Percentiles rank a stretch among this genome's conserved stretches.
Evolutionary conservation across 2,113 vertebrate genomes (phyloP).

Genomic region (Clupea harengus): DNA sequence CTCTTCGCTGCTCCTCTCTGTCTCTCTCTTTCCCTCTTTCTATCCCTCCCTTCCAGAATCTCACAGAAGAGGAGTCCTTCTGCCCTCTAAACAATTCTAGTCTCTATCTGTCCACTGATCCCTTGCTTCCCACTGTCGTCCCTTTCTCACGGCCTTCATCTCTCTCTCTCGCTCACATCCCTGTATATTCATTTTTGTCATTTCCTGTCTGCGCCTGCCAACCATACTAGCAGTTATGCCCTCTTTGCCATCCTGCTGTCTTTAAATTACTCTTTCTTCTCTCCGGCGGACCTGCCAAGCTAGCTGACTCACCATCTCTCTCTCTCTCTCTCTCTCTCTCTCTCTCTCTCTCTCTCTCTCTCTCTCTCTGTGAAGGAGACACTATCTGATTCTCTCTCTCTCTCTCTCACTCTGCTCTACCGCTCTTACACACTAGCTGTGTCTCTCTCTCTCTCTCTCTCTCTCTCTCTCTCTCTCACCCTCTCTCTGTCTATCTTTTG

Average conservation of each 20-base stretch:
- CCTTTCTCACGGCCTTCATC: neutral
- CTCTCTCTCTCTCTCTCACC: too few species aligned
- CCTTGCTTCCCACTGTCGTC: neutral
- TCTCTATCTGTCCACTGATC: neutral
- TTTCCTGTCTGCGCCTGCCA: neutral
- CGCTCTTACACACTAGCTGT: neutral
- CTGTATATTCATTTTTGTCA: neutral
- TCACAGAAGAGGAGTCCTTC: neutral
- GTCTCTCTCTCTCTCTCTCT: neutral
- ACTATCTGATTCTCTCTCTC: neutral
- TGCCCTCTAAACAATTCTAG: neutral
- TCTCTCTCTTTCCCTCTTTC: neutral
- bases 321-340: neutral
- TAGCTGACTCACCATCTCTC: neutral
- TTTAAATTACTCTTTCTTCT: conserved; percentile 8
- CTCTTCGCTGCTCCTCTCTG: neutral
- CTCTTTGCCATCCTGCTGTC: neutral
- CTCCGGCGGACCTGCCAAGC: neutral
- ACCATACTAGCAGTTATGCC: neutral
- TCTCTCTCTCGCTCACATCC: neutral
- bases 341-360: neutral
- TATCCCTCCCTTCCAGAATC: neutral
- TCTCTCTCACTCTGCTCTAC: neutral
- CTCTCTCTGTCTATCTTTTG: neutral
- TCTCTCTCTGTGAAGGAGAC: neutral